These are phyloP conservation scores for Brachionus asplanchnoidis DNA, from an alignment of 1,140 invertebrate genomes.

Conservation along the genomic window DNA sequence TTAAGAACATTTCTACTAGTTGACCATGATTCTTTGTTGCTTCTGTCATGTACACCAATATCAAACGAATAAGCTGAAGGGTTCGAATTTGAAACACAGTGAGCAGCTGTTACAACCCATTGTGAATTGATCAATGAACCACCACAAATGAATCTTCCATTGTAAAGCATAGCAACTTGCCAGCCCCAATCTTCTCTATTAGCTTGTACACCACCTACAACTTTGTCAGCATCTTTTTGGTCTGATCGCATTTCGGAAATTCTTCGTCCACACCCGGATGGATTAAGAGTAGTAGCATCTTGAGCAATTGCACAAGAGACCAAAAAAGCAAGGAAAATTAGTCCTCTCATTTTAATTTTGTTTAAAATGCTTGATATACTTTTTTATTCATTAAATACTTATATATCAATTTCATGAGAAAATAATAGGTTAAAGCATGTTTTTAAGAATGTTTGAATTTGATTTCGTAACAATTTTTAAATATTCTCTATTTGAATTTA, in stretches of 20 bases:
- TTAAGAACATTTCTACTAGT: background rate
- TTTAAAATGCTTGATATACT: background rate
- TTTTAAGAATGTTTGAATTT: background rate
- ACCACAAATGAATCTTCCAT: slow-evolving; percentile 45
- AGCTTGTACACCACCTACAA: slow-evolving; percentile 9
- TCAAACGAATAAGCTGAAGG: background rate
- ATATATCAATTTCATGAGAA: background rate
- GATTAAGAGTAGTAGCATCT: slow-evolving; percentile 12
- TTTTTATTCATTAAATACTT: background rate
- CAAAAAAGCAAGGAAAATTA: background rate
- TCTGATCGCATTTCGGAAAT: background rate
- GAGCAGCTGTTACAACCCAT: slow-evolving; percentile 68
- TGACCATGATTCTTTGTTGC: background rate
- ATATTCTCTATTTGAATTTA: background rate
- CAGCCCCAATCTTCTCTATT: slow-evolving; percentile 41
- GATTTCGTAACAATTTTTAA: background rate
- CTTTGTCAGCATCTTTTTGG: slow-evolving; percentile 46
- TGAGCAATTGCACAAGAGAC: slow-evolving; percentile 14
- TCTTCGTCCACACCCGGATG: slow-evolving; percentile 39
- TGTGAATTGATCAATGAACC: slow-evolving; percentile 62
- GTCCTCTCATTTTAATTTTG: background rate
- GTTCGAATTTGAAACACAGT: slow-evolving; percentile 57
- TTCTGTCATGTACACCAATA: slow-evolving; percentile 15
- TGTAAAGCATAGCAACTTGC: slow-evolving; percentile 12
- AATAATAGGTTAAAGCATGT: background rate